Conservation (phyloP, 2,113 vertebrate genomes). For the Sphyrna mokarran region DNA sequence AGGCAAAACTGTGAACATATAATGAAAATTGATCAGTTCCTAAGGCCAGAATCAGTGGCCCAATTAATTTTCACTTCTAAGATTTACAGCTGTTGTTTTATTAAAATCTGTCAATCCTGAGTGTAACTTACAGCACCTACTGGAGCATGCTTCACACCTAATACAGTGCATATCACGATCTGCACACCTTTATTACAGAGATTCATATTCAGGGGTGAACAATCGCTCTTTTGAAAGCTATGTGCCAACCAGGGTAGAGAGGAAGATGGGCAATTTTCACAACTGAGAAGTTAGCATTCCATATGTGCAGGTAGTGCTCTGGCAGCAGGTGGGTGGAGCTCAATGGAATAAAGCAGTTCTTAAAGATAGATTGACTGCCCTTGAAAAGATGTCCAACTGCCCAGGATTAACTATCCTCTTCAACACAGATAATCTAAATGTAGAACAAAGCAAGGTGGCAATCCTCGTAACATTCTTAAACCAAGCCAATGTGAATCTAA, state of each 20-base stretch:
- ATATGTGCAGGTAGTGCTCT: not conserved
- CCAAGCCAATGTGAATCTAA: not conserved
- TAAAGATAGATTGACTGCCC: not conserved
- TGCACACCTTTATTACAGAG: not conserved
- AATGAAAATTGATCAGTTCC: not conserved
- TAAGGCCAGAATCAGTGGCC: not conserved
- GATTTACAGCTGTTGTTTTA: slow-evolving; percentile 5
- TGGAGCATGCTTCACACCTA: not conserved
- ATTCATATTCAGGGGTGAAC: not conserved
- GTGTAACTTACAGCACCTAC: not conserved
- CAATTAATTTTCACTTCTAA: slow-evolving; percentile 29
- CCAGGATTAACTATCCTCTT: not conserved
- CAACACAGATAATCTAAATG: not conserved
- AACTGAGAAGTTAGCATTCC: not conserved
- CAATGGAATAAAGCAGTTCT: not conserved
- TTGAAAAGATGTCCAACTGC: not conserved
- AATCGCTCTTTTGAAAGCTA: not conserved
- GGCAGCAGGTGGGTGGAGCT: not conserved
- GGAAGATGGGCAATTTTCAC: not conserved
- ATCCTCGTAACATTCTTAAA: not conserved
- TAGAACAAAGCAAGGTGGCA: not conserved
- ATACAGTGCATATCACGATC: not conserved
- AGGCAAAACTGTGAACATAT: not conserved
- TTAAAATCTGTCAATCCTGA: not conserved
- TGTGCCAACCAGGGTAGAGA: not conserved